These are phyloP conservation scores for Acanthiza pusilla DNA, from an alignment of 2,797 vertebrate genomes.

Conservation along the genomic window DNA sequence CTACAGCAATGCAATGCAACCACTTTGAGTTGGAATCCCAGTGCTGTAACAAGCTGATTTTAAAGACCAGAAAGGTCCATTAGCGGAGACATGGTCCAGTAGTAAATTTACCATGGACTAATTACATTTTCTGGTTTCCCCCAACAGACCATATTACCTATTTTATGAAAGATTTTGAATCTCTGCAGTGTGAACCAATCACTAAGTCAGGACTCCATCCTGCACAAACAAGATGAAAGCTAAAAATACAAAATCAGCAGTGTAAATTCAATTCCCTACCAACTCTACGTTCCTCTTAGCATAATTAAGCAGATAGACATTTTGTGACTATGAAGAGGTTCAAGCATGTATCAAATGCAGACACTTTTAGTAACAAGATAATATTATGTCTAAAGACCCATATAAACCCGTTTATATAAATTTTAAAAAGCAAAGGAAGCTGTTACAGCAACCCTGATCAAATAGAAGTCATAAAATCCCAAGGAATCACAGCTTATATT, in stretches of 20 bases:
- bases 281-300: not conserved
- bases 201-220: not conserved
- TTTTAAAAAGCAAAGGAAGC: not conserved
- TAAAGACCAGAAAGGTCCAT: slow-evolving; percentile 37
- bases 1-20: not conserved
- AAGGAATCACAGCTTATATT: not conserved
- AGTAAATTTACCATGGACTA: slow-evolving; percentile 56
- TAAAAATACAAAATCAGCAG: not conserved
- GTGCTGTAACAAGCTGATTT: slow-evolving; percentile 30
- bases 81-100: slow-evolving; percentile 43
- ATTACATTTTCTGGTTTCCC: slow-evolving; percentile 62
- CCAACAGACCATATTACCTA: slow-evolving; percentile 22
- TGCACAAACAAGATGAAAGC: not conserved
- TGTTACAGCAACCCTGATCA: not conserved
- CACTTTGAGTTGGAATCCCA: not conserved
- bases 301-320: not conserved
- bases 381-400: not conserved
- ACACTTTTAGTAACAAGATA: not conserved
- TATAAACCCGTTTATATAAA: not conserved
- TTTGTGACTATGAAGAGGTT: not conserved
- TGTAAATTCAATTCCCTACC: not conserved
- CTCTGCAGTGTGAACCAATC: not conserved
- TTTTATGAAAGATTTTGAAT: slow-evolving; percentile 51
- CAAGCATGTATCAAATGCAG: not conserved
- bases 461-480: not conserved